Evolutionary conservation across 64 coral and sea anemone genomes (phyloP).

Genomic region (Cladopsammia gracilis): DNA sequence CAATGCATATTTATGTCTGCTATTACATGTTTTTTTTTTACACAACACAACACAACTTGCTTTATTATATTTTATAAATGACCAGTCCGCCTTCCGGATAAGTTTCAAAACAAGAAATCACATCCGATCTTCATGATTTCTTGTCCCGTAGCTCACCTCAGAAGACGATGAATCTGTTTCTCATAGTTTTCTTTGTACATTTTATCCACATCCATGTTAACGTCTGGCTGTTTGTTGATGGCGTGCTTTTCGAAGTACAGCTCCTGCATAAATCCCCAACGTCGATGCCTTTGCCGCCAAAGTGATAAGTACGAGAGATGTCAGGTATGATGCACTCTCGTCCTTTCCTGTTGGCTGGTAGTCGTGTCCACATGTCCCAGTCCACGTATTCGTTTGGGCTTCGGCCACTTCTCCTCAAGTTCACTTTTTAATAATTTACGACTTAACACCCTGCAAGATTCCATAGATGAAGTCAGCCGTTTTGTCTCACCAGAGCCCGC

Average conservation of each 20-base stretch:
- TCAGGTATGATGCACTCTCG: conserved; percentile 95
- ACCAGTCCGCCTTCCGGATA: too few relatives aligned
- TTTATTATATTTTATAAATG: too few relatives aligned
- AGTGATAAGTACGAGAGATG: conserved; percentile 95
- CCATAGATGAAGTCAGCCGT: not conserved
- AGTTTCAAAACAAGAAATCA: too few relatives aligned
- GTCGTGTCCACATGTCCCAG: conserved; percentile 97
- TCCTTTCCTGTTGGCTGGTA: conserved; percentile 61
- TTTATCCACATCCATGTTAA: conserved; percentile 74
- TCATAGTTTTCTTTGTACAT: conserved; percentile 96
- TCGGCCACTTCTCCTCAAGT: conserved; percentile 91
- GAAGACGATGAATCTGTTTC: conserved; percentile 68
- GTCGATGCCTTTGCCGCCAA: conserved; percentile 87
- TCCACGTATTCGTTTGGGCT: conserved; percentile 83
- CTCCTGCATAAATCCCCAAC: conserved; percentile 85
- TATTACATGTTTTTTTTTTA: too few relatives aligned
- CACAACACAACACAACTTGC: too few relatives aligned
- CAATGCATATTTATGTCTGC: too few relatives aligned
- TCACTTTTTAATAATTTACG: conserved; percentile 91
- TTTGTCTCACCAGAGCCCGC: not conserved
- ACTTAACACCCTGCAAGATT: conserved; percentile 81
- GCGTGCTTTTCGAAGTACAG: conserved; percentile 87
- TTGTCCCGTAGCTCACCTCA: conserved; percentile 76
- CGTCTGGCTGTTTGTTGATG: conserved; percentile 73
- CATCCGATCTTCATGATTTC: not conserved